Evolutionary conservation across 2,797 vertebrate species (phyloP), one percentile per base, ranked within the genome.

Genomic region (Distichodus sexfasciatus): DNA sequence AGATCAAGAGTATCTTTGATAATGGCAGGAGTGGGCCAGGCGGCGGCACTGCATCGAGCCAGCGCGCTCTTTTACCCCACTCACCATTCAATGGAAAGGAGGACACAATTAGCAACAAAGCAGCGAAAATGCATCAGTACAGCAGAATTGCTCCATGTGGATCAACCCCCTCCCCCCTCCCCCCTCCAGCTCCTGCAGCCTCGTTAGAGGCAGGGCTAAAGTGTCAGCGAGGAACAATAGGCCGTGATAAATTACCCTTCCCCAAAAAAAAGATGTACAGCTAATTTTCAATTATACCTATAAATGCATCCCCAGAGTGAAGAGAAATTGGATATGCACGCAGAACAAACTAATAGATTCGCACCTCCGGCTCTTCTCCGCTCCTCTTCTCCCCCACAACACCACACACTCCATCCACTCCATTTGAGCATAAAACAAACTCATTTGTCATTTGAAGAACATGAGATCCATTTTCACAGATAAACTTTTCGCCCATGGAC

Each of bases 1-100:
- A 98, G 96, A 98, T 98, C 96, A 99, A 98, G 97, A 99, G 96
- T 98, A 97, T 98, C 95, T 98, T 97, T 96, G 95, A 98, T 98
- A 99, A 99, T 98, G 95, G 95, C 89, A 90, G 87, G 92, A 95
- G 95, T 93, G 85, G 94, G 92, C 91, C 91, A 92, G 93, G 94
- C 94, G 93, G 94, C 92, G 92, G 91, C 90, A 78, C 90, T 81
- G 92, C 92, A 91, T 91, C 92, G 91, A 95, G 95, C 97, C 96
- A 96, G 96, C 95, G 94, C 94, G 94, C 95, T 96, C 95, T 95
- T 97, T 96, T 94, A 94, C 93, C 94, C 92, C 90, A 95, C 94
- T 94, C 94, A 91, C 94, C 94, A 95, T 96, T 98, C 94, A 97
- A 93, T 93, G 93, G 93, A 94, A 94, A 95, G 94, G 94, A 94